A percentile compares a stretch with the other conserved stretches of the same genome.
phyloP scores from a whole-genome alignment of 2,113 vertebrate species.

The Holacanthus passer region DNA sequence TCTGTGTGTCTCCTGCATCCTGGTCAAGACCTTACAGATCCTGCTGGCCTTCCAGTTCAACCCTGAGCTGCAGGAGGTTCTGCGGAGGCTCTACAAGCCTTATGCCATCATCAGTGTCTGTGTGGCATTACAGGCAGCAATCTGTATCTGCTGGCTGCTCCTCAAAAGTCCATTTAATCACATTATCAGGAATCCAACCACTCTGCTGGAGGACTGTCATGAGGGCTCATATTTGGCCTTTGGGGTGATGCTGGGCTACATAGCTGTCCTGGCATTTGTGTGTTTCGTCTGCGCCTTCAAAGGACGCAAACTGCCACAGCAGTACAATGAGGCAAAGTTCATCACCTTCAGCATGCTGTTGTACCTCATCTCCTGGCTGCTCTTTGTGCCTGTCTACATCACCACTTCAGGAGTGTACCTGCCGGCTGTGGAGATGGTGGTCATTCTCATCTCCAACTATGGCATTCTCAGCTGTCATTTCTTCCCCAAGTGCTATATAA shows the following conservation, averaged over 20 bases:
- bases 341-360: slow-evolving; percentile 94
- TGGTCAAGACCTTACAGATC: slow-evolving; percentile 93
- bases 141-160: slow-evolving; percentile 87
- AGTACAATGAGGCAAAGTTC: slow-evolving; percentile 93
- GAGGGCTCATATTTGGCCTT: slow-evolving; percentile 89
- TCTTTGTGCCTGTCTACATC: slow-evolving; percentile 89
- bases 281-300: slow-evolving; percentile 92
- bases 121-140: slow-evolving; percentile 83
- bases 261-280: slow-evolving; percentile 85
- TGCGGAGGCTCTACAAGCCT: slow-evolving; percentile 85
- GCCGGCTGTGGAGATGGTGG: slow-evolving; percentile 90
- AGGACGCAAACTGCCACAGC: slow-evolving; percentile 90
- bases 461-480: slow-evolving; percentile 91
- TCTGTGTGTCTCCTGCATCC: slow-evolving; percentile 90
- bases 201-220: slow-evolving; percentile 86
- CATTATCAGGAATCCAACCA: slow-evolving; percentile 68
- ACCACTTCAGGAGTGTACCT: slow-evolving; percentile 89
- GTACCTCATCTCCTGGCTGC: slow-evolving; percentile 92
- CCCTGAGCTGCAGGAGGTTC: slow-evolving; percentile 82
- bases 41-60: slow-evolving; percentile 91
- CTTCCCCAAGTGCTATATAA: slow-evolving; percentile 91
- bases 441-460: slow-evolving; percentile 93
- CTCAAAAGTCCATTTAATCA: slow-evolving; percentile 82
- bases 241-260: slow-evolving; percentile 89
- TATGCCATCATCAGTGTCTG: slow-evolving; percentile 81